A percentile compares a stretch with the other conserved stretches of the same genome.
phyloP scores from a whole-genome alignment of 2,888 invertebrate genomes.

The Oligia fasciuncula region DNA sequence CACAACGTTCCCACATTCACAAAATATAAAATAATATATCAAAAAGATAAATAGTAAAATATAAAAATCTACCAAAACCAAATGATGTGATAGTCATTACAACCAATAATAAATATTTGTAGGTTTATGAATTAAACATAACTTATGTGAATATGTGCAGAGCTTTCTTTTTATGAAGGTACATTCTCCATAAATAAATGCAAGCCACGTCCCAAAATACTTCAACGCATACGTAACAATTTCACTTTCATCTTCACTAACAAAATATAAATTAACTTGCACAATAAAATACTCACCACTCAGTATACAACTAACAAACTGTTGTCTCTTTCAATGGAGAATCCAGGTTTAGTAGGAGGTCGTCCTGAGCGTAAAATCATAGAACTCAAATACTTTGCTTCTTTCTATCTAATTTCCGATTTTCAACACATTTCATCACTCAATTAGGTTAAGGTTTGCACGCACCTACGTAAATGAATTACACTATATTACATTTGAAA shows the following conservation, averaged over 20 bases:
- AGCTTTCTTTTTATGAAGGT: constrained; percentile 72
- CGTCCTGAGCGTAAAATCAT: constrained; percentile 15
- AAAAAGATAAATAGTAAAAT: too few relatives aligned
- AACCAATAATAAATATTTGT: constrained; percentile 25
- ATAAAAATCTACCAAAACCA: background rate
- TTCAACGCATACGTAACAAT: constrained; percentile 69
- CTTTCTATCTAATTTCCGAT: constrained; percentile 18
- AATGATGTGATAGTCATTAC: background rate
- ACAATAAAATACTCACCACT: constrained; percentile 35
- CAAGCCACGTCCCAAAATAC: constrained; percentile 73
- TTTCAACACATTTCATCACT: constrained; percentile 45
- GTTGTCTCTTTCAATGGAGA: constrained; percentile 32
- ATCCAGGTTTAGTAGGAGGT: background rate
- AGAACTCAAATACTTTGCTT: background rate
- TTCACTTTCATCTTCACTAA: constrained; percentile 77
- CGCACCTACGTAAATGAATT: constrained; percentile 25
- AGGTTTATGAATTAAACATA: constrained; percentile 52
- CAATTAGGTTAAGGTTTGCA: constrained; percentile 30
- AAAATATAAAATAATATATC: background rate
- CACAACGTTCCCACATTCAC: background rate
- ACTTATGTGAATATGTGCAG: constrained; percentile 46
- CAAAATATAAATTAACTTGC: constrained; percentile 70
- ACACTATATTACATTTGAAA: constrained; percentile 39
- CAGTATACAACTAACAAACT: constrained; percentile 22
- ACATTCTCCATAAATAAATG: constrained; percentile 73